Conservation (phyloP, 2,888 invertebrate genomes). For the Parnassius orleans region DNA sequence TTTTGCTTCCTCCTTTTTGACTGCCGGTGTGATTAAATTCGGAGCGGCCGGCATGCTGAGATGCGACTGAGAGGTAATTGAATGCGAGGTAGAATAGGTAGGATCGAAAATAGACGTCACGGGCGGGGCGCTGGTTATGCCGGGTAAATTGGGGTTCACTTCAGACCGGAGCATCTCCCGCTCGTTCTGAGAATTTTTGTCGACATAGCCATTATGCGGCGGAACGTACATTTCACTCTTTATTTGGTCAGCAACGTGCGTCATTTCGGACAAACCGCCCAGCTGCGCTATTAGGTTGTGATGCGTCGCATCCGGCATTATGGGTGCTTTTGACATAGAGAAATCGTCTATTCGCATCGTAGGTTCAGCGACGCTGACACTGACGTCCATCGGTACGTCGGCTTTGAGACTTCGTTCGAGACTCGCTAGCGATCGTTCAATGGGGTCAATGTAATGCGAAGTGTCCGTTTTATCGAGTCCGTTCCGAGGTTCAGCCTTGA, state of each 20-base stretch:
- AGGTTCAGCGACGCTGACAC: constrained; percentile 71
- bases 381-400: constrained; percentile 79
- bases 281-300: constrained; percentile 72
- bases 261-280: constrained; percentile 63
- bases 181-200: constrained; percentile 57
- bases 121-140: constrained; percentile 66
- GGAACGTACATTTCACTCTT: constrained; percentile 65
- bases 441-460: constrained; percentile 82
- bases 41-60: constrained; percentile 49
- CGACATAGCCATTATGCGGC: constrained; percentile 69
- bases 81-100: constrained; percentile 66
- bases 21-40: constrained; percentile 55
- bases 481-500: constrained; percentile 63
- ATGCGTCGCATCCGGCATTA: constrained; percentile 61
- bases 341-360: constrained; percentile 74
- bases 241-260: constrained; percentile 62
- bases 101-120: constrained; percentile 85
- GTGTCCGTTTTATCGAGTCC: constrained; percentile 69
- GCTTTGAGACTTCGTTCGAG: constrained; percentile 83
- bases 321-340: constrained; percentile 63
- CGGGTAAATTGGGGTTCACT: constrained; percentile 44
- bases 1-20: constrained; percentile 82
- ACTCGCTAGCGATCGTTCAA: constrained; percentile 86
- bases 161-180: constrained; percentile 58
- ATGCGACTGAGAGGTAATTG: constrained; percentile 60